Base-by-base conservation (phyloP, 2,113 vertebrate genomes). In the Myxocyprinus asiaticus region DNA sequence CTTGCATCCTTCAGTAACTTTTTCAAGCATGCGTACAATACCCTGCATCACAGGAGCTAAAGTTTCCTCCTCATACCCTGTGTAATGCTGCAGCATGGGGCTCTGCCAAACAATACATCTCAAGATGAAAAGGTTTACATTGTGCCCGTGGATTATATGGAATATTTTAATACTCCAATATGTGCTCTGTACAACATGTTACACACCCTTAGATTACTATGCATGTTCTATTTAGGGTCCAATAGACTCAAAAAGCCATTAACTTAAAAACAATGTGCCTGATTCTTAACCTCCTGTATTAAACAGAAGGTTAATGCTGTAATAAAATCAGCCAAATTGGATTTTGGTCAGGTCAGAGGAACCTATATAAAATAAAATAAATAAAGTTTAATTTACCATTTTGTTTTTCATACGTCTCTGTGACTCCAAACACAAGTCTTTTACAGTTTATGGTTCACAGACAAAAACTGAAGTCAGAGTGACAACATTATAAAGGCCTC, bases 11-110 rank as follows among this genome's bases (percentile, higher is more conserved):
- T 56, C 22, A 56, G 68, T 15, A 17, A 73, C 14, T 9, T 17
- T 47, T 43, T 87, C 87, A 85, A 87, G 89, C 83, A 87, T 87
- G 68, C 82, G 78, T 73, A 56, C 85, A 83, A 85, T 73, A 68
- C 69, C 85, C 83, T 84, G 75, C 80, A 83, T 78, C 73, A 86
- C 78, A 9, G 56, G 63, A 58, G 65, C 42, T 14, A 66, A 15
- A 47, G 55, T 53, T n/a, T 51, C 22, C 62, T 62, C 69, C 77
- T 76, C 62, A 63, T 79, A 84, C 50, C 67, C 53, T 63, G 48
- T 45, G 7, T 74, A 83, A 50, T 75, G 47, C 68, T 84, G 17
- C 14, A 77, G 62, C 45, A n/a, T 11, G 14, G 0, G 1, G 43
- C 55, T 73, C 70, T 61, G 70, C n/a, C 70, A 47, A 73, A 45